Conservation (phyloP, 1,140 invertebrate species). For the Drosophila pseudoobscura region DNA sequence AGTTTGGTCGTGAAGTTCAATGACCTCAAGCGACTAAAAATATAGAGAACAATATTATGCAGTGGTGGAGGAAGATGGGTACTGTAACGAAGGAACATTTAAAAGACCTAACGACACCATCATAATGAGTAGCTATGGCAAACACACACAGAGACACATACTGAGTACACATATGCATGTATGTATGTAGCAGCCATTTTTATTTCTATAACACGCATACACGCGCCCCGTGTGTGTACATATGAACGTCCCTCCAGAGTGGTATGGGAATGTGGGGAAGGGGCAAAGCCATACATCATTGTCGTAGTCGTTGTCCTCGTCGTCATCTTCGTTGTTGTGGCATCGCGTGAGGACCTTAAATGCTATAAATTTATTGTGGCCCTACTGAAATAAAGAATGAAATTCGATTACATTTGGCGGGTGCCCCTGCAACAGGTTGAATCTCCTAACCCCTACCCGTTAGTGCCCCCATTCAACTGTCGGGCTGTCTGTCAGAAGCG, state of each 20-base stretch:
- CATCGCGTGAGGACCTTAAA: conserved; percentile 75
- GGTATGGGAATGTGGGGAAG: not conserved
- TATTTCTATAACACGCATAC: conserved; percentile 74
- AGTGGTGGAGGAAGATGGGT: not conserved
- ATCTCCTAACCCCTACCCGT: not conserved
- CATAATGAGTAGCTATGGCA: conserved; percentile 68
- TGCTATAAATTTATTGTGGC: conserved; percentile 73
- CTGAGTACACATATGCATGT: not conserved
- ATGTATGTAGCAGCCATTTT: conserved; percentile 54
- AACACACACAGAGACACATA: conserved; percentile 27
- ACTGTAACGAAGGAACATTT: conserved; percentile 28
- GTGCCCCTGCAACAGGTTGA: conserved; percentile 60
- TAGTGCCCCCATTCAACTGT: not conserved
- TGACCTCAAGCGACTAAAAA: conserved; percentile 59
- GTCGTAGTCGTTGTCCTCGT: conserved; percentile 3
- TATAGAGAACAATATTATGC: conserved; percentile 16
- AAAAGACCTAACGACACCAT: conserved; percentile 61
- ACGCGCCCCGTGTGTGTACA: conserved; percentile 13
- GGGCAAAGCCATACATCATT: conserved; percentile 18
- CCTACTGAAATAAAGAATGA: conserved; percentile 58
- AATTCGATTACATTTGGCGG: conserved; percentile 68
- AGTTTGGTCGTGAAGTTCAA: conserved; percentile 43
- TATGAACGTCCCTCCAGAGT: too few species aligned
- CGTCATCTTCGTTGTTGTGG: conserved; percentile 6
- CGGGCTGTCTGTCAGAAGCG: conserved; percentile 9